Evolutionary conservation across 2,888 invertebrate genomes (phyloP), one percentile per base, ranked within the genome.

Genomic region (Chirona hameri): DNA sequence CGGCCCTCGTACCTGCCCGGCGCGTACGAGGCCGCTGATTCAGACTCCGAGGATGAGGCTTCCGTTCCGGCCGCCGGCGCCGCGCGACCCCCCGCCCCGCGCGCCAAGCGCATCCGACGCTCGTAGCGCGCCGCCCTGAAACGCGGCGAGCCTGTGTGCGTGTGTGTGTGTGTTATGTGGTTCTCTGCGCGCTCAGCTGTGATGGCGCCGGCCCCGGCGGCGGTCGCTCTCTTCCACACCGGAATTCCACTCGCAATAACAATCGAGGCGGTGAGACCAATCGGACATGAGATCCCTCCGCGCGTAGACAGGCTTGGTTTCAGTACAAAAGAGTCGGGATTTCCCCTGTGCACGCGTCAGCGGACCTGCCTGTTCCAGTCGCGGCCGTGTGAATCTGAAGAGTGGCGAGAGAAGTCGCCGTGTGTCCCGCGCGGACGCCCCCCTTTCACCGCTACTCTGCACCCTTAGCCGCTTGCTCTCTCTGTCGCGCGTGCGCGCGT

Each of bases 51-150:
- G 46, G 48, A 39, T 29, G 65, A 65, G 65, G 81, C 65, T 5
- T 60, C 48, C 29, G 60, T 15, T 10, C 12, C 69, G 27, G 81
- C 31, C 27, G n/a, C 81, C 81, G 46, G 29, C 81, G 5, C 65
- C 60, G 46, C 81, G 15, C 46, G 60, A 15, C 81, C 57, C 5
- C 60, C 81, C 29, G 81, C 81, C 4, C 46, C 81, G 9, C 81
- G 65, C n/a, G 48, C 81, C 29, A 81, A 81, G 24, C 81, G 86
- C 0, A 89, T 87, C 15, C 90, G 90, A 84, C 89, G 89, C 86
- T 90, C 90, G 90, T 90, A 90, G 89, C 89, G 90, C 24, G 85
- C 84, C 82, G 88, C 87, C 14, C 27, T 15, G 48, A 9, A 9
- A 89, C 89, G 14, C 90, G 90, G 85, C 90, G 24, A 3, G 60